Base-by-base conservation (phyloP, 2,888 invertebrate genomes). In the Alcis repandata region DNA sequence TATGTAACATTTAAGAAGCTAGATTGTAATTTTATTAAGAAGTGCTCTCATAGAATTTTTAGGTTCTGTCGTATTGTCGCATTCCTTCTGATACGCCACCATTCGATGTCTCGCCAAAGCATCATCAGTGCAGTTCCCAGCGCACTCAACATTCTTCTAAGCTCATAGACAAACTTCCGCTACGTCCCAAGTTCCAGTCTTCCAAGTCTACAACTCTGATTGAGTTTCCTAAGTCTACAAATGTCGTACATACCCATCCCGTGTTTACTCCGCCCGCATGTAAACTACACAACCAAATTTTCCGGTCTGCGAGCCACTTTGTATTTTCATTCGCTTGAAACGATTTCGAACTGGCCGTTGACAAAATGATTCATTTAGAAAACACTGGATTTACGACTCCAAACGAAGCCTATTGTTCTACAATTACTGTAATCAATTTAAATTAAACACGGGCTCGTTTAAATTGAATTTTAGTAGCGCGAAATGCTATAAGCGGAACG, bases 291-390 rank as follows among this genome's bases (percentile, higher is more conserved):
- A 82, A 80, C 77, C 80, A 80, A 90, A 91, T 91, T 92, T 91
- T 91, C 87, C 92, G 83, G 90, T 92, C 91, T 90, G 75, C 75
- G 66, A 77, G 74, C 74, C 87, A 85, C 89, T 91, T 91, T 91
- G 90, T 88, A 81, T 86, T 87, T 84, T 82, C 86, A 82, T 87
- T 85, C 83, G 79, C 79, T 78, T 74, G 75, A 70, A 73, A 78
- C 67, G 72, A 75, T 77, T 73, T 76, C 77, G 78, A 74, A 73
- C 65, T 69, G 69, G 61, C 41, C 32, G 38, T 57, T 17, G 33
- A 27, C 27, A 60, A 60, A 57, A 56, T 52, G 64, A 80, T 78
- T 77, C 74, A 74, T 78, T 76, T 78, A 78, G 76, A 77, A 78
- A 73, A 73, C 73, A 74, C 69, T 59, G 67, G 62, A 78, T 79